These are phyloP conservation scores for Pterois miles DNA, from an alignment of 2,797 vertebrate genomes.

Conservation along the genomic window DNA sequence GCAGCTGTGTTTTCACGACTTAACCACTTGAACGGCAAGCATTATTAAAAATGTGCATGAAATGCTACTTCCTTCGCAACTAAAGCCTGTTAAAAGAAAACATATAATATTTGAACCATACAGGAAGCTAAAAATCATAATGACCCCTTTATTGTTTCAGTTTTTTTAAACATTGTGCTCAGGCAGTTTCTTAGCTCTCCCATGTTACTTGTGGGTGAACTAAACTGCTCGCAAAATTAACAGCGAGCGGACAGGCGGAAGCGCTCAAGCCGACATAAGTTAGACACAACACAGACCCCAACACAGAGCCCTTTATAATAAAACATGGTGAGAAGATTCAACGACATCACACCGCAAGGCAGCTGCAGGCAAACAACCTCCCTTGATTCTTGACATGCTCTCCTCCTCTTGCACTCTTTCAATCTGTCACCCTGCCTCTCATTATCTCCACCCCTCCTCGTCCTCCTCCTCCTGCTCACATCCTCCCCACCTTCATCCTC, in stretches of 20 bases:
- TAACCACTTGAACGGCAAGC: too few species aligned
- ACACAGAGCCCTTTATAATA: constrained; percentile 51
- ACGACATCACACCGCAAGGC: constrained; percentile 66
- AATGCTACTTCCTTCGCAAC: too few species aligned
- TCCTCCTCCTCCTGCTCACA: constrained; percentile 43
- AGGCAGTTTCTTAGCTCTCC: not conserved
- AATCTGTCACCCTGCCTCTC: constrained; percentile 70
- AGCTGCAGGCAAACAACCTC: constrained; percentile 66
- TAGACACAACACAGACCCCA: constrained; percentile 35
- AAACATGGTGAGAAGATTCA: constrained; percentile 60
- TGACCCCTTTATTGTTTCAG: not conserved
- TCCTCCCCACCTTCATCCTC: constrained; percentile 54
- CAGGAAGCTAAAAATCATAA: not conserved
- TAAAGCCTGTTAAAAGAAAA: not conserved
- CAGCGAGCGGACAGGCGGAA: not conserved
- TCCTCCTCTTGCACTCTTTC: constrained; percentile 70
- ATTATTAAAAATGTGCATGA: too few species aligned
- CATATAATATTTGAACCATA: not conserved
- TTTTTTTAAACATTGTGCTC: not conserved
- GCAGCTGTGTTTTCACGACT: fast-evolving
- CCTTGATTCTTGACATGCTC: constrained; percentile 67
- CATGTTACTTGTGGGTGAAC: not conserved
- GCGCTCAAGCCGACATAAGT: constrained; percentile 24
- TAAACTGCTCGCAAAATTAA: constrained; percentile 31
- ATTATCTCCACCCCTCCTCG: constrained; percentile 62